Percentiles rank a stretch among this genome's conserved stretches.
Conservation (phyloP, 2,888 invertebrate genomes). For the Amphipoea oculea region DNA sequence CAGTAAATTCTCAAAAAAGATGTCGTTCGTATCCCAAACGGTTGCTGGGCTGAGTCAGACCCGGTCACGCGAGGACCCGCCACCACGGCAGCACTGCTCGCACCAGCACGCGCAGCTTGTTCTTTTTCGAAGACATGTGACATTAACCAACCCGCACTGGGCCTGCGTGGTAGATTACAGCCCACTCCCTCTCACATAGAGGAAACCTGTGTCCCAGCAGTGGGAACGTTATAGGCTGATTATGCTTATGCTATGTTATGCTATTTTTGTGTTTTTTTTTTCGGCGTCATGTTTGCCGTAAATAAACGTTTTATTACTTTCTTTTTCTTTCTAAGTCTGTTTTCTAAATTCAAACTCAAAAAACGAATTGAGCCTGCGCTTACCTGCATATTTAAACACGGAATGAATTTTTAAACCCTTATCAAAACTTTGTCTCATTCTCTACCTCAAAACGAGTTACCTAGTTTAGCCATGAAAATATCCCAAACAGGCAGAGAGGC, state of each 20-base stretch:
- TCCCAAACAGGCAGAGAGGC: background rate
- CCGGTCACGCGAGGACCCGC: constrained; percentile 81
- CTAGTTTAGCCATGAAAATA: background rate
- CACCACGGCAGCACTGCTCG: constrained; percentile 87
- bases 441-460: background rate
- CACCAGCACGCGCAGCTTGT: constrained; percentile 88
- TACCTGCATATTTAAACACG: background rate
- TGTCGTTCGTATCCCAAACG: constrained; percentile 91
- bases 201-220: too few species aligned
- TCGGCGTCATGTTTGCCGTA: background rate
- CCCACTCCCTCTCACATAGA: too few species aligned
- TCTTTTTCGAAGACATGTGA: too few species aligned
- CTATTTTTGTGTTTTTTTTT: too few species aligned
- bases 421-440: background rate
- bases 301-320: background rate
- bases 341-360: background rate
- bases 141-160: too few species aligned
- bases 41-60: constrained; percentile 89
- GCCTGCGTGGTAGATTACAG: too few species aligned
- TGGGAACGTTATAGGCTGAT: too few species aligned
- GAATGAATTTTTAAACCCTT: constrained; percentile 5
- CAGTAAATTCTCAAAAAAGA: constrained; percentile 74
- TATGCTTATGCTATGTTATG: too few species aligned
- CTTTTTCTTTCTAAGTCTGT: background rate
- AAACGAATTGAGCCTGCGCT: too few species aligned